These are phyloP conservation scores for Spialia ferax DNA, from an alignment of 2,888 invertebrate species.

Conservation along the genomic window DNA sequence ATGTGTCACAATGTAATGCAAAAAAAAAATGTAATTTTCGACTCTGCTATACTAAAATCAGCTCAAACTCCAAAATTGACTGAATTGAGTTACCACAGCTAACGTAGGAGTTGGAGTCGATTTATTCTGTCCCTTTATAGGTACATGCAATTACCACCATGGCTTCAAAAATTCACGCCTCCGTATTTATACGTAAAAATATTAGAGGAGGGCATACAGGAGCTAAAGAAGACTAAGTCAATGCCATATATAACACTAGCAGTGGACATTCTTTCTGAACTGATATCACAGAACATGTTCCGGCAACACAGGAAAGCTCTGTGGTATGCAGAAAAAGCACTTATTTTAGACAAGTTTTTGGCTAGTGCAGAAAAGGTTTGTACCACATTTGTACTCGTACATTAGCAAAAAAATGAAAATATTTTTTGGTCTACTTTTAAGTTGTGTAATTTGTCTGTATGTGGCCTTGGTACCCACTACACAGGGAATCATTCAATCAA, in stretches of 20 bases:
- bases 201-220: conserved; percentile 67
- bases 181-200: conserved; percentile 74
- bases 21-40: too few relatives aligned
- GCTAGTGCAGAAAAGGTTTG: conserved; percentile 60
- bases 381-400: background rate
- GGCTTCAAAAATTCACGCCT: conserved; percentile 87
- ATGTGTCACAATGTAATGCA: background rate
- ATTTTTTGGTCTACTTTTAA: too few relatives aligned
- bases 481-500: too few relatives aligned
- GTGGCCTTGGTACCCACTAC: too few relatives aligned
- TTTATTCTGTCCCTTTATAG: conserved; percentile 49
- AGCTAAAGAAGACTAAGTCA: conserved; percentile 66
- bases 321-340: conserved; percentile 88
- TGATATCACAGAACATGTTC: conserved; percentile 82
- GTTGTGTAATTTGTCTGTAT: too few relatives aligned
- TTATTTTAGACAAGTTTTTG: conserved; percentile 83
- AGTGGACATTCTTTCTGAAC: conserved; percentile 75
- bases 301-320: conserved; percentile 74
- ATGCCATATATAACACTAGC: conserved; percentile 65
- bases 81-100: too few relatives aligned
- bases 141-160: conserved; percentile 72
- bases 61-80: too few relatives aligned
- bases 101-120: too few relatives aligned
- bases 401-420: too few relatives aligned
- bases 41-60: too few relatives aligned